Evolutionary conservation across 2,113 vertebrate species (phyloP).

Genomic region (Chionis minor): DNA sequence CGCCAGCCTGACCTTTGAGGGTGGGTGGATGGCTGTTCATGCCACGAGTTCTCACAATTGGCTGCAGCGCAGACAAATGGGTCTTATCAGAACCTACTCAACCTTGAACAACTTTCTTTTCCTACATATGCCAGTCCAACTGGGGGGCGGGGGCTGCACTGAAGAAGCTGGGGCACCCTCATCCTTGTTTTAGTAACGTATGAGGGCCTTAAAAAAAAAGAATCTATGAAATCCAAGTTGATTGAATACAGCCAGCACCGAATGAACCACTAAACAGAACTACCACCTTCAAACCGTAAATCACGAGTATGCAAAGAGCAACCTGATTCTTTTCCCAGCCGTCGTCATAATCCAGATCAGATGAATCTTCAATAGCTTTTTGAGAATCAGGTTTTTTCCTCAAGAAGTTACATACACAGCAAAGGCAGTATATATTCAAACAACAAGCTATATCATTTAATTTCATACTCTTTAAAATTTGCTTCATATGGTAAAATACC

Average conservation of each 20-base stretch:
- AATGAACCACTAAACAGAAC: background rate
- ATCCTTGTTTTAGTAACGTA: background rate
- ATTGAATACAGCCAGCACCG: background rate
- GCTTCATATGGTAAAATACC: background rate
- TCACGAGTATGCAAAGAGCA: background rate
- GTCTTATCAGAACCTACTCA: slow-evolving; percentile 51
- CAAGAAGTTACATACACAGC: background rate
- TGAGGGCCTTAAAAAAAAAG: background rate
- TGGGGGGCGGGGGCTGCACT: background rate
- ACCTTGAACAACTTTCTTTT: slow-evolving; percentile 30
- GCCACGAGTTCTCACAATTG: background rate
- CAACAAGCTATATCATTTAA: background rate
- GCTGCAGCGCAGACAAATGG: slow-evolving; percentile 22
- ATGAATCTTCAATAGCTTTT: background rate
- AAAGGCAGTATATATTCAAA: background rate
- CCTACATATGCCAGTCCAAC: background rate
- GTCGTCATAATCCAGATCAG: background rate
- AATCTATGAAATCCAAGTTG: background rate
- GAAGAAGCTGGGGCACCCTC: background rate
- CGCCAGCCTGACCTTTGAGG: slow-evolving; percentile 18
- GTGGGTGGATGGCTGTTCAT: background rate
- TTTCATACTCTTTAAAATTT: background rate
- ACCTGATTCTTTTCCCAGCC: background rate
- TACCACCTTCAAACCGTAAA: background rate
- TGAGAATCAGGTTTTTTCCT: background rate